phyloP scores from a whole-genome alignment of 2,797 vertebrate genomes.

The Lithobates pipiens region DNA sequence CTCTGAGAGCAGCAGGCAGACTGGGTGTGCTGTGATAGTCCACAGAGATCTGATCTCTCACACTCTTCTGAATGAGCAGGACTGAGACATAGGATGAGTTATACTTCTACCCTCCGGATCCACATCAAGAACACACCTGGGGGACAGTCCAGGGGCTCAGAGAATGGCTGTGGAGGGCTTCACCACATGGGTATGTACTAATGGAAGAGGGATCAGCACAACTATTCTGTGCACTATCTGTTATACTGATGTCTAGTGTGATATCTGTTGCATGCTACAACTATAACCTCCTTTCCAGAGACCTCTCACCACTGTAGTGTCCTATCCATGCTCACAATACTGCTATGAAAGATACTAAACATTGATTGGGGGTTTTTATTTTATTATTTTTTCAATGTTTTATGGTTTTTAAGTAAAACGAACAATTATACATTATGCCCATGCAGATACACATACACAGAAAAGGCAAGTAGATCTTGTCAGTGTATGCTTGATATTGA shows the following conservation, averaged over 20 bases:
- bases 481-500: too few relatives aligned
- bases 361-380: too few relatives aligned
- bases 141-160: neutral
- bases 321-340: too few relatives aligned
- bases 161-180: constrained; percentile 17
- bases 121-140: constrained; percentile 12
- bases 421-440: too few relatives aligned
- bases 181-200: constrained; percentile 32
- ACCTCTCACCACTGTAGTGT: too few relatives aligned
- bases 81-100: constrained; percentile 36
- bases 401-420: too few relatives aligned
- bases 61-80: neutral
- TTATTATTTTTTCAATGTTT: too few relatives aligned
- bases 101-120: constrained; percentile 44
- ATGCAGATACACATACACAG: too few relatives aligned
- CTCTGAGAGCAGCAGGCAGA: constrained; percentile 38
- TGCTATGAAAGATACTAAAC: too few relatives aligned
- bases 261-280: neutral
- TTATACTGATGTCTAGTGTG: too few relatives aligned
- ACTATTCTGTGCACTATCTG: too few relatives aligned
- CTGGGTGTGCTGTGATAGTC: constrained; percentile 32
- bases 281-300: neutral
- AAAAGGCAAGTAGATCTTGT: too few relatives aligned
- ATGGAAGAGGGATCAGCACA: neutral
- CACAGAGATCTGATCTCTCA: constrained; percentile 18